Evolutionary conservation across 2,113 vertebrate species (phyloP), one percentile per base, ranked within the genome.

Genomic region (Perccottus glenii): DNA sequence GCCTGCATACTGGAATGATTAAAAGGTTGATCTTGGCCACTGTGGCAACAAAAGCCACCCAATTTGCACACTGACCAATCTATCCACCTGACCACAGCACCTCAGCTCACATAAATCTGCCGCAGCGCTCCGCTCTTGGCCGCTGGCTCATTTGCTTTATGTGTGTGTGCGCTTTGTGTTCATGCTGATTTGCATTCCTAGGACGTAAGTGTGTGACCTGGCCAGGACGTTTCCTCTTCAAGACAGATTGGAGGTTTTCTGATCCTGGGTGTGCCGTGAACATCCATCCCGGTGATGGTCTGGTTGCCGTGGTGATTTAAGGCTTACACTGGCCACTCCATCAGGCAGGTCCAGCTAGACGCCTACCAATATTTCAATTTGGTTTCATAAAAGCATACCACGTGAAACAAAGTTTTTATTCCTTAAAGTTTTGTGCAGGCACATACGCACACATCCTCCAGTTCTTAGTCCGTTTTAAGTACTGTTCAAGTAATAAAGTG

Each of bases 301-400:
- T 68, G 78, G 77, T 88, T 86, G 49, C 82, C 59, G 59, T 60
- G 44, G 77, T 90, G 89, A 90, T 91, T 90, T 90, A 91, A 78
- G 68, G 81, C 55, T 81, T 73, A 78, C 65, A 80, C 60, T 77
- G 71, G 69, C 67, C 85, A 55, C 11, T 15, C 36, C 33, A 16
- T 16, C 9, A 43, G 55, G 36, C 52, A 55, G 11, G 33, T 36
- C 11, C 52, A 35, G 49, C 4, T 14, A 53, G 12, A 35, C 32
- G 1, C 33, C 14, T 53, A 35, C 51, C 27, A 35, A 32, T 32
- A 11, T 5, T 53, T 5, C 1, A 53, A 53, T 53, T 27, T 52
- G 50, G 27, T 52, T 52, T 12, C 32, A 10, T 51, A 27, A 36
- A 36, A 11, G 33, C 33, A 7, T 36, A 14, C 14, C 32, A 35